Evolutionary conservation across 2,888 invertebrate genomes (phyloP).

Genomic region (Monopis laevigella): DNA sequence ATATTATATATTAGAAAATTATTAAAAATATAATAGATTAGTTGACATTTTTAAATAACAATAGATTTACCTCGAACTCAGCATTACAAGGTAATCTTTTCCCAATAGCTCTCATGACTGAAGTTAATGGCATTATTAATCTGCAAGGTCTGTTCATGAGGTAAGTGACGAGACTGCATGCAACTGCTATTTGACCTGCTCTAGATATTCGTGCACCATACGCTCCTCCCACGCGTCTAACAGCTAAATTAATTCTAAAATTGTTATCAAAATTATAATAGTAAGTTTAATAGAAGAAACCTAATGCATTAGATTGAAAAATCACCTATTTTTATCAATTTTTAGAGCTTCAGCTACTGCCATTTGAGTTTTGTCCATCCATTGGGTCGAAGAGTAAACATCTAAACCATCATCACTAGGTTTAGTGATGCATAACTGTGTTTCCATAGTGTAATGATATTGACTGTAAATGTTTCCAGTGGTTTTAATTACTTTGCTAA

Average conservation of each 20-base stretch:
- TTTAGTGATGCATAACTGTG: conserved; percentile 68
- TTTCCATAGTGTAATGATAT: conserved; percentile 79
- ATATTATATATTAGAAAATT: neutral
- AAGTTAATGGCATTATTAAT: conserved; percentile 67
- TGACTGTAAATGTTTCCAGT: conserved; percentile 64
- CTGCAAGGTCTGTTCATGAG: conserved; percentile 70
- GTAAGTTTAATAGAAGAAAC: too few species aligned
- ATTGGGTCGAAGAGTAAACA: conserved; percentile 69
- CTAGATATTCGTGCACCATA: conserved; percentile 79
- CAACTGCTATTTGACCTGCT: conserved; percentile 59
- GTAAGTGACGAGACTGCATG: conserved; percentile 71
- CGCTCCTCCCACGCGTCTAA: conserved; percentile 77
- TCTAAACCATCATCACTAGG: conserved; percentile 76
- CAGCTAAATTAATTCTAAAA: conserved; percentile 73
- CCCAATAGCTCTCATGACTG: conserved; percentile 62
- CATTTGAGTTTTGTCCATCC: conserved; percentile 64
- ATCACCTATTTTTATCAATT: conserved; percentile 67
- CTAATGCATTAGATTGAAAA: conserved; percentile 4
- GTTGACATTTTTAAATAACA: neutral
- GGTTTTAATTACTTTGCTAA: conserved; percentile 56
- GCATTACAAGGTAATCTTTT: conserved; percentile 51
- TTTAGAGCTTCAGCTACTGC: conserved; percentile 63
- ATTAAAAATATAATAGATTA: neutral
- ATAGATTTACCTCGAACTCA: conserved; percentile 42
- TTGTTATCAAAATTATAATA: too few species aligned